Conservation (phyloP, 2,113 vertebrate species). For the Pelobates fuscus region DNA sequence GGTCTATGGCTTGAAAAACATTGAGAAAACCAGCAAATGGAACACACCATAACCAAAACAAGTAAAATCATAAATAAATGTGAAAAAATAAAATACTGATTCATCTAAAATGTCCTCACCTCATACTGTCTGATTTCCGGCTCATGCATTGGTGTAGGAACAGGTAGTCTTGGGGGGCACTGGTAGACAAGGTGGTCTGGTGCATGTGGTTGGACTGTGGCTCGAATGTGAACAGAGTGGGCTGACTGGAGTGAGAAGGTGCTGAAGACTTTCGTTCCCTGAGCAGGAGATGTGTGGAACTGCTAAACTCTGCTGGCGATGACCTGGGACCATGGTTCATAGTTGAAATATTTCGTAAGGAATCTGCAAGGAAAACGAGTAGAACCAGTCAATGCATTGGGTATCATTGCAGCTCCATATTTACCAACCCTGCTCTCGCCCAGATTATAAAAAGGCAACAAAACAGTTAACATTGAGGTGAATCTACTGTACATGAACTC, state of each 20-base stretch:
- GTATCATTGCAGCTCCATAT: too few species aligned
- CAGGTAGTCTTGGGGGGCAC: constrained; percentile 96
- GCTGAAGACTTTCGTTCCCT: constrained; percentile 83
- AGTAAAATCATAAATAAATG: too few species aligned
- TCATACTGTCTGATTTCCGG: constrained; percentile 85
- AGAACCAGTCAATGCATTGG: background rate
- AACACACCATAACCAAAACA: too few species aligned
- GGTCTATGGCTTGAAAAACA: too few species aligned
- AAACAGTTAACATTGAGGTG: too few species aligned
- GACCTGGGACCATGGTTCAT: constrained; percentile 78
- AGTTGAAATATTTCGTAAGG: constrained; percentile 71
- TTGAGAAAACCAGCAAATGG: too few species aligned
- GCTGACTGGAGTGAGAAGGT: constrained; percentile 91
- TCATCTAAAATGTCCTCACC: constrained; percentile 69
- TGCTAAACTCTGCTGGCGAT: constrained; percentile 78
- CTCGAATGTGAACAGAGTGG: constrained; percentile 93
- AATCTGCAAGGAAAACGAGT: constrained; percentile 69
- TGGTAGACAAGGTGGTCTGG: constrained; percentile 82
- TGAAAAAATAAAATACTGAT: too few species aligned
- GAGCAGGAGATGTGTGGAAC: constrained; percentile 76
- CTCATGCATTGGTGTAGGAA: constrained; percentile 97
- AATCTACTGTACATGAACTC: too few species aligned
- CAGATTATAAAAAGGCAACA: too few species aligned
- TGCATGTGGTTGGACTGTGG: constrained; percentile 73
- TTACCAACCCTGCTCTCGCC: too few species aligned